phyloP scores from a whole-genome alignment of 2,113 vertebrate species.

The Pycnonotus jocosus region DNA sequence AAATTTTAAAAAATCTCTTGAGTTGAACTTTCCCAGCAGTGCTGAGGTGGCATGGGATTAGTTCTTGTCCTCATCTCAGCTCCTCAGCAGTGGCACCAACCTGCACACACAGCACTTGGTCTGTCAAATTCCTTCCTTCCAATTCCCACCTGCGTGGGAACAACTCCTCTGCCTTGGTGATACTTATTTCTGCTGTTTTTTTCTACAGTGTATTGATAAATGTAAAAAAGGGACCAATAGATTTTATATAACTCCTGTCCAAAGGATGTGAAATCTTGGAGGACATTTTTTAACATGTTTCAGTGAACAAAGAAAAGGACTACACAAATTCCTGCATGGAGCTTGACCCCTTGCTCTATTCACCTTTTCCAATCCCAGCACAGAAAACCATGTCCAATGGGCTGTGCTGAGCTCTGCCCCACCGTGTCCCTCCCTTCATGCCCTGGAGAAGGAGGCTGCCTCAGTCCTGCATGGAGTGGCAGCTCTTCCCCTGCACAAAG shows the following conservation, averaged over 20 bases:
- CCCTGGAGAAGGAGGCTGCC: not conserved
- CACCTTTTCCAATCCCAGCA: not conserved
- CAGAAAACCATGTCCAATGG: accelerated
- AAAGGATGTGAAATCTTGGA: not conserved
- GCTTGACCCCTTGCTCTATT: not conserved
- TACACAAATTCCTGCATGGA: not conserved
- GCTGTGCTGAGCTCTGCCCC: not conserved
- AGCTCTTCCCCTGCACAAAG: not conserved
- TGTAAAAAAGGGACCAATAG: not conserved
- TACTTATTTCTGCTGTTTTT: not conserved
- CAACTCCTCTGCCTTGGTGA: not conserved
- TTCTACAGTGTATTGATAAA: not conserved
- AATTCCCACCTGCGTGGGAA: not conserved
- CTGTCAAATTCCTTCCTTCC: not conserved
- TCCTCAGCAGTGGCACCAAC: not conserved
- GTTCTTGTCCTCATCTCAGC: not conserved
- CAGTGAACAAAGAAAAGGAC: not conserved
- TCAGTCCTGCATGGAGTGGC: not conserved
- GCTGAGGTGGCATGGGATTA: not conserved
- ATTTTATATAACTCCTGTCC: not conserved
- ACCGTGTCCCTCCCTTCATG: accelerated
- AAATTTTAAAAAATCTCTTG: not conserved
- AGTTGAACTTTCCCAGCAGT: not conserved
- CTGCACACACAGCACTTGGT: not conserved
- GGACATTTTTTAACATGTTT: not conserved